Base-by-base conservation (phyloP, 2,113 vertebrate species). In the Alectura lathami region DNA sequence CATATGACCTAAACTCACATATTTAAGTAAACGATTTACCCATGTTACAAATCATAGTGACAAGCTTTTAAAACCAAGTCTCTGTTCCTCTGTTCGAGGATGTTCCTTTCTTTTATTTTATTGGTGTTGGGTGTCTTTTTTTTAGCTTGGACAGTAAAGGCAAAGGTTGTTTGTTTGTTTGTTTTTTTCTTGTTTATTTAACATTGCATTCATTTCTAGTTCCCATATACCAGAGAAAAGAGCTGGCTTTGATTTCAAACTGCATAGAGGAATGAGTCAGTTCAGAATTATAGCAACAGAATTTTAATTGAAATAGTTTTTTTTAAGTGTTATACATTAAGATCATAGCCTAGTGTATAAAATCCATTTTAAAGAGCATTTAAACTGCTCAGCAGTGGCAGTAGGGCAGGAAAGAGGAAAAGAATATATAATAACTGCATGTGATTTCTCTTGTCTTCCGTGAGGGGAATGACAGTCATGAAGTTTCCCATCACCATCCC, bases 201-300 rank as follows among this genome's bases (percentile, higher is more conserved):
- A 64, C 6, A 27, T 40, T 47, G 53, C 4, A 4, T 38, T 64
- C n/a, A n/a, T n/a, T 89, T 69, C 78, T 76, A 10, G 32, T 66
- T 94, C 9, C 45, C 32, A 1, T 77, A 34, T 40, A 75, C 29
- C 74, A 92, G 70, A 73, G 48, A 60, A 75, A 82, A 82, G 57
- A 85, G 18, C 36, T 89, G 81, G 51, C 26, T 89, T 95, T 93
- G 24, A 85, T 91, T 91, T 91, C 59, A 69, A 86, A 75, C 48
- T 69, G 9, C 12, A 38, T 53, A 73, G 63, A 40, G 75, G 12
- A 87, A 63, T 22, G 62, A 64, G 79, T 75, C 36, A 32, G n/a
- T 76, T 51, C 9, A 13, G 53, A 59, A 76, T 67, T 72, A 36
- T 3, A 86, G 53, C 24, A 86, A 42, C 5, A 68, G 27, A 75